phyloP scores from a whole-genome alignment of 2,797 vertebrate genomes.

The Manis pentadactyla region DNA sequence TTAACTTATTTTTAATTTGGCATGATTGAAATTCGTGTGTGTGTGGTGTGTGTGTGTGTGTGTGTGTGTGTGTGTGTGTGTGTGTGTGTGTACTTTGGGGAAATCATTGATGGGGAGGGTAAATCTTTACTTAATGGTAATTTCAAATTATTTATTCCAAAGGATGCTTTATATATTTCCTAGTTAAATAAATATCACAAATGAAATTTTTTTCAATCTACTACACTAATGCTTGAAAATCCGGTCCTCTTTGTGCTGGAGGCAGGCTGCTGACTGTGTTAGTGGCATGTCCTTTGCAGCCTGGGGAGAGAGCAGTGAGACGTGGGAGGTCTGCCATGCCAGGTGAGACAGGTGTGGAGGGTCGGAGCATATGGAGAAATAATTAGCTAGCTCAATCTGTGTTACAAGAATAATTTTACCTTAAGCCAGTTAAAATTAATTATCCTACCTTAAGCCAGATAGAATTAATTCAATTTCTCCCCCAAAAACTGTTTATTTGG shows the following conservation, averaged over 20 bases:
- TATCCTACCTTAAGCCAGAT: constrained; percentile 24
- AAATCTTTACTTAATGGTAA: not conserved
- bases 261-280: not conserved
- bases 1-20: not conserved
- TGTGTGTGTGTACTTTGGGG: not conserved
- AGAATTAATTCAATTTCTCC: constrained; percentile 46
- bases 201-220: not conserved
- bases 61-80: not conserved
- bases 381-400: constrained; percentile 41
- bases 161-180: not conserved
- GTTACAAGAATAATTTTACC: constrained; percentile 19
- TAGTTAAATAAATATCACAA: not conserved
- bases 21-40: not conserved
- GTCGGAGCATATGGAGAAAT: constrained; percentile 24
- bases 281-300: not conserved
- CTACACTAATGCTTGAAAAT: not conserved
- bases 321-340: not conserved
- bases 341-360: not conserved
- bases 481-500: constrained; percentile 18
- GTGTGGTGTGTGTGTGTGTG: not conserved
- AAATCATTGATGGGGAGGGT: not conserved
- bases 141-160: constrained; percentile 11
- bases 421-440: constrained; percentile 63
- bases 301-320: too few relatives aligned
- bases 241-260: not conserved